These are phyloP conservation scores for Dorcus parallelipipedus DNA, from an alignment of 2,888 invertebrate genomes.

Conservation along the genomic window DNA sequence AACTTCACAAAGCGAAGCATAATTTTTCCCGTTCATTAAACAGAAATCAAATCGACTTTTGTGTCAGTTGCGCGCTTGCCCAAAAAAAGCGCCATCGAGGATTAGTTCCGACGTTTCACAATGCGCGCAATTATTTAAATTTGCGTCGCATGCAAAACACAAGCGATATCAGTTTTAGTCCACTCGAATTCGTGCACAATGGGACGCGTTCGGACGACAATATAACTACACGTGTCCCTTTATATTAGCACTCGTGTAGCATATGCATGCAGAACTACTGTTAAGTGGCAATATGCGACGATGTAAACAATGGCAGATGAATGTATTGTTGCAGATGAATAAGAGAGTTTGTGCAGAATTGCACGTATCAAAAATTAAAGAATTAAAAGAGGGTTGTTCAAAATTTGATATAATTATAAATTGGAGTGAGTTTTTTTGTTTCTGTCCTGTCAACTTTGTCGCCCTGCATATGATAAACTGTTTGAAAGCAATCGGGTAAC, in stretches of 20 bases:
- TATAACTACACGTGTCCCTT: slow-evolving; percentile 26
- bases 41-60: too few relatives aligned
- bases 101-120: not conserved
- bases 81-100: not conserved
- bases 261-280: slow-evolving; percentile 32
- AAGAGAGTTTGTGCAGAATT: not conserved
- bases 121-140: not conserved
- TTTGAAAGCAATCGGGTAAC: too few relatives aligned
- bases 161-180: not conserved
- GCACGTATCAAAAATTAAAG: too few relatives aligned
- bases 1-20: too few relatives aligned
- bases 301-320: slow-evolving; percentile 15
- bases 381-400: too few relatives aligned
- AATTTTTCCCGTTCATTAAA: too few relatives aligned
- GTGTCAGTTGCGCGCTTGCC: too few relatives aligned
- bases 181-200: not conserved
- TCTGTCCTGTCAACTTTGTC: too few relatives aligned
- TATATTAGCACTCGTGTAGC: slow-evolving; percentile 32
- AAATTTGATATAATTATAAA: too few relatives aligned
- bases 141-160: not conserved
- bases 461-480: too few relatives aligned
- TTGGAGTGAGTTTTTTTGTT: too few relatives aligned
- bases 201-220: not conserved
- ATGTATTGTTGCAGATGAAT: not conserved
- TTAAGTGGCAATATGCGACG: slow-evolving; percentile 39